Evolutionary conservation across 2,113 vertebrate species (phyloP).

Genomic region (Apteryx owenii): DNA sequence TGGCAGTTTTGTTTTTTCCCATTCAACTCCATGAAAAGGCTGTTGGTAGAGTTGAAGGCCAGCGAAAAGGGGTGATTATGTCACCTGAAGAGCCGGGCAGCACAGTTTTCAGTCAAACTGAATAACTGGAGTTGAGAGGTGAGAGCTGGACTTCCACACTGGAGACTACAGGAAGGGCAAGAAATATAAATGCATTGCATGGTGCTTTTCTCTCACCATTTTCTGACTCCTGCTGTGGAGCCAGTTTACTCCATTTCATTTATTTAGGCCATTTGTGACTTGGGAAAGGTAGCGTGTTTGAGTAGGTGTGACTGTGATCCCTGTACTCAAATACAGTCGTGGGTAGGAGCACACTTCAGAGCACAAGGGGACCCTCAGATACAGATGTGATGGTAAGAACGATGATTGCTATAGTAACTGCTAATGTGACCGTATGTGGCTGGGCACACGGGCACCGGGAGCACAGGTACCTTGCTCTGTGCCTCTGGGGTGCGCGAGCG

Average conservation of each 20-base stretch:
- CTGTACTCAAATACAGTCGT: neutral
- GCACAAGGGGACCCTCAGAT: too few species aligned
- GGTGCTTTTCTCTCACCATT: neutral
- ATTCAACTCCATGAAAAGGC: neutral
- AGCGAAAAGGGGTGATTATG: rapidly evolving
- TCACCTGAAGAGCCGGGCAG: neutral
- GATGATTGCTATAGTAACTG: neutral
- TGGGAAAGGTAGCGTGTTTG: too few species aligned
- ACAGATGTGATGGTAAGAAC: neutral
- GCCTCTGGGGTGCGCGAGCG: too few species aligned
- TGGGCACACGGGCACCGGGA: neutral
- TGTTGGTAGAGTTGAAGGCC: neutral
- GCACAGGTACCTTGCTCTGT: neutral
- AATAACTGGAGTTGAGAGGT: neutral
- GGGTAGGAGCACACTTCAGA: neutral
- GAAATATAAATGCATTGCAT: neutral
- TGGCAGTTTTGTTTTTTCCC: neutral
- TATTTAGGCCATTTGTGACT: neutral
- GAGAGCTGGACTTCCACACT: neutral
- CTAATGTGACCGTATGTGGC: too few species aligned
- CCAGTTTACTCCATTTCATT: neutral
- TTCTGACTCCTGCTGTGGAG: too few species aligned
- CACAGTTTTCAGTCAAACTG: neutral
- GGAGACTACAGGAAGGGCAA: neutral
- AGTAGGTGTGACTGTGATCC: neutral